Evolutionary conservation across 2,113 vertebrate genomes (phyloP), one percentile per base, ranked within the genome.

Genomic region (Piaya cayana): DNA sequence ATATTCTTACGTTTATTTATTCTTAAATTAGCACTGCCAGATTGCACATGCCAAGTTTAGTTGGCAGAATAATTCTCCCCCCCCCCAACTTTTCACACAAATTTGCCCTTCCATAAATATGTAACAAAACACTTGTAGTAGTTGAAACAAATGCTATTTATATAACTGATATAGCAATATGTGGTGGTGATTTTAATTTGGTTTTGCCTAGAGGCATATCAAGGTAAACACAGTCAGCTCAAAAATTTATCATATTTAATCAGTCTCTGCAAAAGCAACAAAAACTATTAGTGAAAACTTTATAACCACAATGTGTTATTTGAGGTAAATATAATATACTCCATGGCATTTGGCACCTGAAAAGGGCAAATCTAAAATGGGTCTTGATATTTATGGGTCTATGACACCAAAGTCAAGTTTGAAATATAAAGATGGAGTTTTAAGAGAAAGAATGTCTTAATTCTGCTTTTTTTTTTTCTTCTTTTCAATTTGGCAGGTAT

Each of bases 141-240:
- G 92, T 72, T 93, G 92, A 88, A 96, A 93, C 55, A 94, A 93
- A 82, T 83, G 76, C 72, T 97, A 96, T 97, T 96, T 96, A 90
- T 97, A 59, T 77, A 94, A 77, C 94, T 76, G 90, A 65, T 83
- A 68, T 50, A 32, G 52, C 79, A 95, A 29, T 0, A 3, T 70
- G 50, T 88, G 96, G 82, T 90, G 86, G 15, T 83, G 82, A 4
- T 88, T 94, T 90, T 59, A 90, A 88, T 67, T 20, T 62, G 56
- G 23, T 70, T 90, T 88, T 90, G 68, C 96, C 50, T 86, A 25
- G 32, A 92, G 47, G 37, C 60, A 1, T 88, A 93, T 86, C 64
- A 90, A 96, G 88, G 91, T 93, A 94, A 95, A 90, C 26, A 85
- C 16, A 53, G 36, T 47, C 39, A 85, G 63, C 68, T 88, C 83